Evolutionary conservation across 35 echinoderm and acorn worm species (phyloP), one percentile per base, ranked within the genome.

Genomic region (Lytechinus pictus): DNA sequence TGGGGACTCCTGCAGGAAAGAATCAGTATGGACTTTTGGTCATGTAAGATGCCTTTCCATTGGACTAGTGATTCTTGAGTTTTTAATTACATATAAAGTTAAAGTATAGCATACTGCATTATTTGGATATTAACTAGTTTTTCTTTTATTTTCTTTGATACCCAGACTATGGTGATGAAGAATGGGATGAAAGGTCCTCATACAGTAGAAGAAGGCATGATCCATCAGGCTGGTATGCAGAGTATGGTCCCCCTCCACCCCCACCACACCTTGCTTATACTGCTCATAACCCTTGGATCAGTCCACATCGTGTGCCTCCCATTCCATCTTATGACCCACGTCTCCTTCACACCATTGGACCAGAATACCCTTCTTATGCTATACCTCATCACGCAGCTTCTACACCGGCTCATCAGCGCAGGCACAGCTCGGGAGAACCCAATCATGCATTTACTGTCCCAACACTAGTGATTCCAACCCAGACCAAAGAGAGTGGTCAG

Each of bases 221-320:
- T 6, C 52, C 92, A 9, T 13, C 53, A n/a, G 10, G 13, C 14
- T 93, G 92, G 92, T 93, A 93, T 57, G 29, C 10, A 90, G 88
- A 90, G 29, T 90, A 90, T 90, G 53, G 53, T 9, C 53, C 52
- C 12, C 55, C 52, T 57, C 53, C 53, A 4, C 91, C 90, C 24
- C 90, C 53, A 1, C 90, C 52, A 27, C 92, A 93, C 54, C 53
- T 53, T 93, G 92, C 54, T 3, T 93, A 93, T 11, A 28, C 52
- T 55, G 92, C 92, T 10, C 92, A 9, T 54, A 96, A 92, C 57
- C 88, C 89, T 14, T 96, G 95, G 95, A 91, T 96, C 54, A 96
- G 95, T 53, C 95, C 95, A 8, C 95, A 92, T 55, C 54, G 57
- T 8, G 95, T 95, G 10, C 87, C 92, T 93, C 92, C 52, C 11